Evolutionary conservation across 2,113 vertebrate genomes (phyloP).

Genomic region (Merops nubicus): DNA sequence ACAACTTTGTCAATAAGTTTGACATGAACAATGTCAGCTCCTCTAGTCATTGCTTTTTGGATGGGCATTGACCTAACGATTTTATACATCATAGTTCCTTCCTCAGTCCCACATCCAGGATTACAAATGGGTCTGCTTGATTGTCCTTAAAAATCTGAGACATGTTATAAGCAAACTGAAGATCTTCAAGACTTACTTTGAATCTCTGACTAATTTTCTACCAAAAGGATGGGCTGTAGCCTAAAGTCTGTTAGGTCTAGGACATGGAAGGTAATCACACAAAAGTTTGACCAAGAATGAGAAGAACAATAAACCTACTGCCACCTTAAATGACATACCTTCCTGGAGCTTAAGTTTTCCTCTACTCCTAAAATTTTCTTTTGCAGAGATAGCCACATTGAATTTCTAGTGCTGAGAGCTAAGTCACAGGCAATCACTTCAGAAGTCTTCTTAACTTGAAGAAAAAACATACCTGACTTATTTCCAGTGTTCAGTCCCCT

Average conservation of each 20-base stretch:
- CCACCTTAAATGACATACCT: accelerated
- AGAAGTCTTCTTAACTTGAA: neutral
- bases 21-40: neutral
- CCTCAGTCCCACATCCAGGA: neutral
- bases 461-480: neutral
- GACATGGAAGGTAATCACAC: neutral
- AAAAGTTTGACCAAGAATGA: neutral
- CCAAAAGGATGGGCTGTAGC: neutral
- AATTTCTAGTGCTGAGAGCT: neutral
- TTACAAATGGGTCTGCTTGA: neutral
- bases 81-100: neutral
- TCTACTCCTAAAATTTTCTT: neutral
- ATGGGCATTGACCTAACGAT: neutral
- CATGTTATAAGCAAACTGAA: neutral
- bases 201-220: neutral
- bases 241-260: neutral
- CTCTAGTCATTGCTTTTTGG: neutral
- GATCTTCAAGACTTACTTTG: neutral
- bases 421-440: neutral
- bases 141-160: neutral
- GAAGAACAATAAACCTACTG: neutral
- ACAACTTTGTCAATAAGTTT: neutral
- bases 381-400: neutral
- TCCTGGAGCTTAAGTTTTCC: neutral
- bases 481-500: neutral